Evolutionary conservation across 2,888 invertebrate species (phyloP), one percentile per base, ranked within the genome.

Genomic region (Agelastica alni): DNA sequence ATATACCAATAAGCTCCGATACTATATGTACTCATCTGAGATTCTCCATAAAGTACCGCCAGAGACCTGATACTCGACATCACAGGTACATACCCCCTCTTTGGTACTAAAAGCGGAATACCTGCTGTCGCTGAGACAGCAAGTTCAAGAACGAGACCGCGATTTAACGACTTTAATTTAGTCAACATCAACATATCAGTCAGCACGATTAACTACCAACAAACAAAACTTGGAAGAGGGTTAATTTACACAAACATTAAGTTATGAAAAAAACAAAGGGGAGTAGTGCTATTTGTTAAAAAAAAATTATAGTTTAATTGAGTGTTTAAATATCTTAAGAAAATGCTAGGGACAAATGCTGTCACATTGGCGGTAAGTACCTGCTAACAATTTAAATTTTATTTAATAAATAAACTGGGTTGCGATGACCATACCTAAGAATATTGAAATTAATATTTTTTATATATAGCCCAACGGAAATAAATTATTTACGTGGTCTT

Each of bases 241-340:
- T 6, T 16, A 32, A 43, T 34, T 88, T 88, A 0, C 79, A 87
- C 12, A 88, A 86, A 76, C 81, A 79, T 79, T 82, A 85, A 0
- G 75, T 90, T 7, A 34, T 12, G 17, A 46, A 36, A 39, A n/a
- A 28, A 10, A 26, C 14, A 17, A 10, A 46, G 17, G 1, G 6
- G 20, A 20, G 0, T 10, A 20, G 17, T 39, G 17, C 2, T 2
- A 32, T 37, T 37, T 37, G n/a, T 10, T 16, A 32, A 12, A 2
- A 3, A 3, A 26, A 37, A 6, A 39, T 13, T 20, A 18, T 37
- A 12, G 16, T 10, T 20, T 12, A 20, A 39, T 4, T 6, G 5
- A 20, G 37, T 39, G 34, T 16, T n/a, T 36, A 18, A 39, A 12
- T 1, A 39, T 20, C 34, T 30, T 46, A 34, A 26, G 32, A 48